Conservation (phyloP, 92 coral and sea anemone genomes). For the Ricordea florida region DNA sequence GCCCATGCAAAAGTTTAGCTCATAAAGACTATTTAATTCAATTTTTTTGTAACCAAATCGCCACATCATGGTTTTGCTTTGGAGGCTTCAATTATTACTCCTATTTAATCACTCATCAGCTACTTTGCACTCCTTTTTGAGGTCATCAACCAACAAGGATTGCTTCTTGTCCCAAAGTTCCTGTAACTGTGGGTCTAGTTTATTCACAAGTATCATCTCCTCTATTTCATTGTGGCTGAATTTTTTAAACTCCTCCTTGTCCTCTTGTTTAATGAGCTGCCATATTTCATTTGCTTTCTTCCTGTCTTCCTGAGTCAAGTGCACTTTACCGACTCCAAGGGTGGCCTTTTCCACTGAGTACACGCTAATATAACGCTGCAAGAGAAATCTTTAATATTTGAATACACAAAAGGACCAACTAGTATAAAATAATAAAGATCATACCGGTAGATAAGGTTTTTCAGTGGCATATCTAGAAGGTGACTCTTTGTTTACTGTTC, state of each 20-base stretch:
- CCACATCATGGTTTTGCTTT: neutral
- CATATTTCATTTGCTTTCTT: conserved; percentile 60
- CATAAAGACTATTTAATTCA: too few species aligned
- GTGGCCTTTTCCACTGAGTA: conserved; percentile 63
- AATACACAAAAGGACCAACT: neutral
- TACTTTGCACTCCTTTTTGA: conserved; percentile 58
- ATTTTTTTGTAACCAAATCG: too few species aligned
- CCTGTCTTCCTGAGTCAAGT: conserved; percentile 53
- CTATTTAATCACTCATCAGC: conserved; percentile 7
- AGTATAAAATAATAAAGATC: neutral
- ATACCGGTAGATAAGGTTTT: too few species aligned
- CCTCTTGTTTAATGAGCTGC: conserved; percentile 62
- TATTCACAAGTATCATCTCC: conserved; percentile 70
- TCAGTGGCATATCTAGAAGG: too few species aligned
- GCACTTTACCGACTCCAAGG: conserved; percentile 67
- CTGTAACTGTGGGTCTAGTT: conserved; percentile 61
- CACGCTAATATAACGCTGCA: conserved; percentile 71
- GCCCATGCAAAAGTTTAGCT: too few species aligned
- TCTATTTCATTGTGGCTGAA: conserved; percentile 78
- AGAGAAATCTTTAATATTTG: neutral
- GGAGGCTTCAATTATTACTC: neutral
- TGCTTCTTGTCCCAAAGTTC: conserved; percentile 67
- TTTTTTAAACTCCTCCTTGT: conserved; percentile 20
- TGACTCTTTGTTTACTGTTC: too few species aligned
- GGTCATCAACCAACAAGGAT: conserved; percentile 38